A percentile compares a stretch with the other conserved stretches of the same genome.
These are phyloP conservation scores for Leguminivora glycinivorella DNA, from an alignment of 1,140 invertebrate genomes.

Conservation along the genomic window DNA sequence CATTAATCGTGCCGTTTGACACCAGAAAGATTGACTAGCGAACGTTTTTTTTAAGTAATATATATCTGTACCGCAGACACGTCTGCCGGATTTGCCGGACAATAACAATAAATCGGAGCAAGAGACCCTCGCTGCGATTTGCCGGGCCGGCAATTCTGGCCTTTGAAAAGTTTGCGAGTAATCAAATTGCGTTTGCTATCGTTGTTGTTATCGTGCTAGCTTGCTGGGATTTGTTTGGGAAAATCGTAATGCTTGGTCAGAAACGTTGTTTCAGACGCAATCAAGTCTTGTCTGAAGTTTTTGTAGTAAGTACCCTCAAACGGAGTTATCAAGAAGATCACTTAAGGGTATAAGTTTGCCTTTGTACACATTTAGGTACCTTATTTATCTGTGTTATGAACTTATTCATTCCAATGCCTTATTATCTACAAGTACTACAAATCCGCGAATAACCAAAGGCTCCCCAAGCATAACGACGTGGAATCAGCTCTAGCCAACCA, in stretches of 20 bases:
- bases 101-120: slow-evolving; percentile 50
- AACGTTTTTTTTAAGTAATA: slow-evolving; percentile 13
- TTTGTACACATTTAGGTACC: no score
- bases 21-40: neutral
- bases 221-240: neutral
- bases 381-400: no score
- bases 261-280: neutral
- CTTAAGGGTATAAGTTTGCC: no score
- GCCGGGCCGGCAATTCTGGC: slow-evolving; percentile 11
- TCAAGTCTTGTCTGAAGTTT: neutral
- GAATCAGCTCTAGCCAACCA: no score
- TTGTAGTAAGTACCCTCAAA: no score
- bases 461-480: no score
- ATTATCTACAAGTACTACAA: no score
- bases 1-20: slow-evolving; percentile 12
- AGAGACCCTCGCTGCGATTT: slow-evolving; percentile 29
- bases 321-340: no score
- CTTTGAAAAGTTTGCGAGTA: slow-evolving; percentile 10
- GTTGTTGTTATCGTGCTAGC: neutral
- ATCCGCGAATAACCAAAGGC: no score
- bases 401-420: no score
- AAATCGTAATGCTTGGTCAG: neutral
- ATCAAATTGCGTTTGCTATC: slow-evolving; percentile 10
- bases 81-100: slow-evolving; percentile 37
- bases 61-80: slow-evolving; percentile 22